These are phyloP conservation scores for Agapornis roseicollis DNA, from an alignment of 2,113 vertebrate species.

Conservation along the genomic window DNA sequence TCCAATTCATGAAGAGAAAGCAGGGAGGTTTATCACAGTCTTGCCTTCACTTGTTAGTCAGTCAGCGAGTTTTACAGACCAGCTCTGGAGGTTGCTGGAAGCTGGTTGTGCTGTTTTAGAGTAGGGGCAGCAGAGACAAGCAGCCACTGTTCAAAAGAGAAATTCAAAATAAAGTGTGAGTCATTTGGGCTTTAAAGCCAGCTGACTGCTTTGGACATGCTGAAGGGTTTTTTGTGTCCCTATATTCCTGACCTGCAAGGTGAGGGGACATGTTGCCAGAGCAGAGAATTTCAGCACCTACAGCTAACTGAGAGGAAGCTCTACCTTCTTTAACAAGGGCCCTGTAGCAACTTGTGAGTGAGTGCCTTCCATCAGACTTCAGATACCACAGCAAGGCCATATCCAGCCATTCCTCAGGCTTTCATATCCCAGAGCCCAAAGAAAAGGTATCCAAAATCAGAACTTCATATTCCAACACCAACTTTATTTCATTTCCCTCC, in stretches of 20 bases:
- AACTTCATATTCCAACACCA: background rate
- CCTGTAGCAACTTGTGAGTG: background rate
- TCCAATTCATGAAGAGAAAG: background rate
- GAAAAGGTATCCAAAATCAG: background rate
- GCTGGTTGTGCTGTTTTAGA: conserved; percentile 1
- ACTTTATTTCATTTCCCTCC: background rate
- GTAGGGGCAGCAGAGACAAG: background rate
- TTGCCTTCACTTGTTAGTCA: conserved; percentile 38
- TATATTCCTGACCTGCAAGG: background rate
- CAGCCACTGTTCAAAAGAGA: background rate
- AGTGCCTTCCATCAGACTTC: background rate
- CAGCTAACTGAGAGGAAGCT: background rate
- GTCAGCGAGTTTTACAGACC: conserved; percentile 3
- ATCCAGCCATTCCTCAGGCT: background rate
- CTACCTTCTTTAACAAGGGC: background rate
- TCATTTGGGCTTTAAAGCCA: background rate
- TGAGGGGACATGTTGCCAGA: background rate
- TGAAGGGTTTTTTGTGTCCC: background rate
- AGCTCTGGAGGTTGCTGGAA: conserved; percentile 49
- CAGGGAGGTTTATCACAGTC: background rate
- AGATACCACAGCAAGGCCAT: background rate
- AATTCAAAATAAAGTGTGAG: background rate
- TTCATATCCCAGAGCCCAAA: background rate
- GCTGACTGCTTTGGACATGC: background rate
- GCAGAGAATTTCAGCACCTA: background rate